Evolutionary conservation across 1,140 invertebrate genomes (phyloP), one percentile per base, ranked within the genome.

Genomic region (Polypedilum vanderplanki): DNA sequence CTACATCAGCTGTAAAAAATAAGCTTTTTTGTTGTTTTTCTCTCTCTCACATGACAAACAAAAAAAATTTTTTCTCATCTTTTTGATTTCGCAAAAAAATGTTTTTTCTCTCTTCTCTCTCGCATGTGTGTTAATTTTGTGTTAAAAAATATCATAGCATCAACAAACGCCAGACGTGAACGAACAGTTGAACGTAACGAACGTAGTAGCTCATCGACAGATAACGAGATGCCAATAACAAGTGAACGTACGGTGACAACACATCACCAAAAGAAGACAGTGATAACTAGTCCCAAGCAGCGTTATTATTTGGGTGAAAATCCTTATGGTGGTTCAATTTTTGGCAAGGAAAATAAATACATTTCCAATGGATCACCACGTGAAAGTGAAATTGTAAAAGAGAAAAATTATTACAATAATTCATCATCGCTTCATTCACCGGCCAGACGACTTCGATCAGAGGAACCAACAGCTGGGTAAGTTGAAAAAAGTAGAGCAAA

Each of bases 221-320:
- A 80, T 41, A 76, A 70, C 65, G 65, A 70, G 10, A 70, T 70
- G 65, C 65, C 65, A 70, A 18, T 18, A 20, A 20, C 65, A 70
- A 22, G 74, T 65, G 70, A 17, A 64, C 24, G 18, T 41, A 70
- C 65, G 17, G 65, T 70, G 10, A 70, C 65, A 70, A 70, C 65
- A 22, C 65, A 70, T 22, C 65, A 70, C 20, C 65, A 70, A 10
- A 22, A 75, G 41, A 15, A 70, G 20, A 70, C 65, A 22, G 65
- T 84, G 18, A 83, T 85, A 3, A 80, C 81, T 0, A 84, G 83
- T 76, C 89, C 89, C 0, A 82, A 88, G 65, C 90, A 91, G 78
- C 87, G 89, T 75, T 94, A 92, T 82, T 93, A 94, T 80, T 85
- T 93, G 46, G 91, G 91, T 10, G 91, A 93, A 83, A 91, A 93